A percentile compares a stretch with the other conserved stretches of the same genome.
phyloP scores from a whole-genome alignment of 2,113 vertebrate species.

The Mobula birostris region DNA sequence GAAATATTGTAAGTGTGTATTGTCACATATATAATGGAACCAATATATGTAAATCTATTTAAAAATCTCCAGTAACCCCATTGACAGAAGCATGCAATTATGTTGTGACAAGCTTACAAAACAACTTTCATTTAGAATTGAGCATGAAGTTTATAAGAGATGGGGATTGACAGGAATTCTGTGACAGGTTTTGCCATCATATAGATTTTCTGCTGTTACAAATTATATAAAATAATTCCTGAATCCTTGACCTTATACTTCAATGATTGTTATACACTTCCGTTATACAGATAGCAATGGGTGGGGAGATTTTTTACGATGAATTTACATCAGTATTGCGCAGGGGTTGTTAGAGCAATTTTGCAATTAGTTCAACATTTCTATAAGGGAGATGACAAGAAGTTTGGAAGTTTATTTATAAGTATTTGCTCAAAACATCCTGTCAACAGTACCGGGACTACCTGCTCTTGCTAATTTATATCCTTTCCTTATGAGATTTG shows the following conservation, averaged over 20 bases:
- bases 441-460: too few species aligned
- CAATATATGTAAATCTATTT: not conserved
- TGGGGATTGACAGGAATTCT: not conserved
- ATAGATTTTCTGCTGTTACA: not conserved
- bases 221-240: not conserved
- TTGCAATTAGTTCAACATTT: not conserved
- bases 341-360: not conserved
- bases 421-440: not conserved
- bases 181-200: not conserved
- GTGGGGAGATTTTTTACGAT: not conserved
- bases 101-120: not conserved
- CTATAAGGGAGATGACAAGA: not conserved
- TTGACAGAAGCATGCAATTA: not conserved
- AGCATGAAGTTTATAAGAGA: not conserved
- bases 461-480: not conserved
- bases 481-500: not conserved
- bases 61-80: not conserved
- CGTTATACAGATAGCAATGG: not conserved
- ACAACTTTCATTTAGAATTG: not conserved
- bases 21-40: not conserved
- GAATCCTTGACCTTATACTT: not conserved
- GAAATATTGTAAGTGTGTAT: not conserved
- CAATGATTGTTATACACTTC: not conserved
- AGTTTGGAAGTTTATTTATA: not conserved
- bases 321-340: not conserved